A percentile compares a stretch with the other conserved stretches of the same genome.
These are phyloP conservation scores for Dusona sp. DNA, from an alignment of 2,888 invertebrate genomes.

Conservation along the genomic window DNA sequence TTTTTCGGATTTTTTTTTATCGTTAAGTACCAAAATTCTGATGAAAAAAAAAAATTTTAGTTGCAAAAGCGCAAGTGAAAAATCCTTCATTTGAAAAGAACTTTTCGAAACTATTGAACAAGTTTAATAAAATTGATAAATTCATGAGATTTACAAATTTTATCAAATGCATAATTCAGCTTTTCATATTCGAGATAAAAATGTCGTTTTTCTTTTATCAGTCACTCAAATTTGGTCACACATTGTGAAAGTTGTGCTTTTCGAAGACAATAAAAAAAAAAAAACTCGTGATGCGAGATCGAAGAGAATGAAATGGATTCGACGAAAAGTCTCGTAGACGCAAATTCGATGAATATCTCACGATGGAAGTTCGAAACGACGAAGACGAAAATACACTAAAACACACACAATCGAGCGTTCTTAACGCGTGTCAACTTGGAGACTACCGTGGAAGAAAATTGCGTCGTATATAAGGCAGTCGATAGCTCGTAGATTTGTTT, in stretches of 20 bases:
- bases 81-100: neutral
- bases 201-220: neutral
- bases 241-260: neutral
- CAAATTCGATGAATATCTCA: neutral
- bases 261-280: neutral
- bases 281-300: neutral
- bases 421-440: slow-evolving; percentile 39
- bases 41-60: too few species aligned
- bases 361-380: neutral
- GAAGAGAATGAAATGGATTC: slow-evolving; percentile 12
- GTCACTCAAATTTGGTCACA: neutral
- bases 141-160: neutral
- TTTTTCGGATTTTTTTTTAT: neutral
- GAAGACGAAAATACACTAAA: slow-evolving; percentile 1
- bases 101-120: neutral
- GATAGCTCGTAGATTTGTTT: slow-evolving; percentile 60
- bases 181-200: neutral
- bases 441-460: slow-evolving; percentile 64
- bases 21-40: neutral
- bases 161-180: neutral
- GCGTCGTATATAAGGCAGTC: slow-evolving; percentile 61
- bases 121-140: neutral
- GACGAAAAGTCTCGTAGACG: neutral
- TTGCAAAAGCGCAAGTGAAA: neutral
- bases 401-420: neutral